Base-by-base conservation (phyloP, 2,888 invertebrate species). In the Ryuthela nishihirai region DNA sequence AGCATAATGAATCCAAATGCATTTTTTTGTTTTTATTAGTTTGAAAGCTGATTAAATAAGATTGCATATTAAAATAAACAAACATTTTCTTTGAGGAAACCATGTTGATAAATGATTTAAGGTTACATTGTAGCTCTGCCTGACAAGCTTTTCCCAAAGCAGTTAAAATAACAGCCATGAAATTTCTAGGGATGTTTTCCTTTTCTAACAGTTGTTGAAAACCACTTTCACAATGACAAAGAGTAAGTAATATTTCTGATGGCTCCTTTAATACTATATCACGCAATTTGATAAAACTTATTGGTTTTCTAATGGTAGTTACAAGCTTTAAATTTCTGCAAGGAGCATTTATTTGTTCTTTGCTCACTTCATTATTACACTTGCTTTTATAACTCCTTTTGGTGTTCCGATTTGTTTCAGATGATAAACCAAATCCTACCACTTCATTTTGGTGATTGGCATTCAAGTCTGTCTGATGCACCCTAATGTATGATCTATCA, bases 31-130 rank as follows among this genome's bases (percentile, higher is more conserved):
- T 25, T n/a, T 32, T 15, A 9, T 21, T 4, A 15, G 10, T 23
- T 6, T 49, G 54, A 41, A 60, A 50, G 3, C 39, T 48, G 21
- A 25, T 41, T 12, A 60, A 20, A 45, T 45, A 60, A 23, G 18
- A 15, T 10, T 41, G 49, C 17, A 54, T 7, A 17, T 26, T 24
- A 9, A 32, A 9, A 5, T 44, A 46, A 12, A 41, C 18, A 32
- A 54, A 54, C 6, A 15, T 23, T 2, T 12, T 29, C 15, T 32
- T 41, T 17, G 18, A 35, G 2, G 26, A 25, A 18, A 60, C 10
- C 4, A 18, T 7, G 9, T 46, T 50, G 15, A 56, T 29, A 3
- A 56, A 26, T 2, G 23, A n/a, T 36, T 15, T 32, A n/a, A 50
- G 36, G n/a, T 41, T 50, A 2, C 15, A 17, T 1, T 17, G 26